Evolutionary conservation across 2,888 invertebrate genomes (phyloP).

Genomic region (Chloromyia formosa): DNA sequence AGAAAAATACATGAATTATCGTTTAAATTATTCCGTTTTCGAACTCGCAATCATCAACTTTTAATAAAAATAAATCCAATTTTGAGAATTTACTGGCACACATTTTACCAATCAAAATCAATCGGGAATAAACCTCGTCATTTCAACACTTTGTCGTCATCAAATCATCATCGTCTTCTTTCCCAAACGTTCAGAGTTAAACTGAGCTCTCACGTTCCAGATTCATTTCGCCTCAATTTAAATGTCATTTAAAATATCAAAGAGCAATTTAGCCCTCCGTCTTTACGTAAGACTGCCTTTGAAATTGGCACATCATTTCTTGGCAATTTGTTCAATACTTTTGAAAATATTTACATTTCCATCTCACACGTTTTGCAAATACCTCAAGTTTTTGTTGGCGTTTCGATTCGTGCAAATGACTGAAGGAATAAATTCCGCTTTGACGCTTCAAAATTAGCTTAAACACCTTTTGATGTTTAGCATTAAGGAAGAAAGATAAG

Average conservation of each 20-base stretch:
- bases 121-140: background rate
- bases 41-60: no score
- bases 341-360: slow-evolving; percentile 41
- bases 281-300: background rate
- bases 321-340: slow-evolving; percentile 34
- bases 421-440: slow-evolving; percentile 41
- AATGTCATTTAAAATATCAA: slow-evolving; percentile 31
- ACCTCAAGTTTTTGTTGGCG: slow-evolving; percentile 27
- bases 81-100: background rate
- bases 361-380: slow-evolving; percentile 34
- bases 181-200: no score
- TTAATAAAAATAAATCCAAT: no score
- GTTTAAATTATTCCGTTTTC: no score
- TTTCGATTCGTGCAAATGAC: slow-evolving; percentile 36
- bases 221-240: slow-evolving; percentile 3
- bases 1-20: no score
- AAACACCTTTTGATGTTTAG: slow-evolving; percentile 39
- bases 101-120: background rate
- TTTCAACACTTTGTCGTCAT: no score
- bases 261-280: slow-evolving; percentile 12
- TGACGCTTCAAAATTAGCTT: slow-evolving; percentile 39
- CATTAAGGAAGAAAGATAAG: background rate
- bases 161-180: no score
- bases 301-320: slow-evolving; percentile 7
- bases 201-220: background rate